Evolutionary conservation across 2,888 invertebrate genomes (phyloP).

Genomic region (Thecocarcelia acutangulata): DNA sequence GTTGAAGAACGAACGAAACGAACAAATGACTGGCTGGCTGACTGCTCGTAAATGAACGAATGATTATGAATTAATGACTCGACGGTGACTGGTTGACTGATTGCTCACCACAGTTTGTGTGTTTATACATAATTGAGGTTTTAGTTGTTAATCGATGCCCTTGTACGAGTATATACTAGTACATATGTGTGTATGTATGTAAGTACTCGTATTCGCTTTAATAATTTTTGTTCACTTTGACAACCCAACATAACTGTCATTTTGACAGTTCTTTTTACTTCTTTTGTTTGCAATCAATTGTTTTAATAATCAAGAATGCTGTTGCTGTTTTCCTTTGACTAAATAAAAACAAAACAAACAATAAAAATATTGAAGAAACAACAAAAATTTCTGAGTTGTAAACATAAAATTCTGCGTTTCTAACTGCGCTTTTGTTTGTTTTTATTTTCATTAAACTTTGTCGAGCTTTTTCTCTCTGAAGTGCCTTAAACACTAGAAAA

Average conservation of each 20-base stretch:
- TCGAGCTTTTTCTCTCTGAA: constrained; percentile 48
- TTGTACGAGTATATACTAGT: too few species aligned
- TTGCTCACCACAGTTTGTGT: constrained; percentile 66
- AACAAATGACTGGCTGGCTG: constrained; percentile 27
- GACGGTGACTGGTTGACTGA: constrained; percentile 37
- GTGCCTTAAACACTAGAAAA: constrained; percentile 53
- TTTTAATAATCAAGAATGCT: constrained; percentile 34
- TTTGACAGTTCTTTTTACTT: constrained; percentile 64
- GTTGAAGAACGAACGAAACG: neutral
- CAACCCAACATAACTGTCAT: constrained; percentile 67
- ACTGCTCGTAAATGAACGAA: constrained; percentile 67
- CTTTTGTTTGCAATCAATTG: constrained; percentile 31
- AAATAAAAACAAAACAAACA: constrained; percentile 60
- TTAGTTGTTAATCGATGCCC: constrained; percentile 37
- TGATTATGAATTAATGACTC: constrained; percentile 31
- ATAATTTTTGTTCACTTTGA: constrained; percentile 68
- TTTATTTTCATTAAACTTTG: constrained; percentile 58
- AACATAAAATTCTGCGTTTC: constrained; percentile 54
- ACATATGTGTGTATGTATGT: too few species aligned
- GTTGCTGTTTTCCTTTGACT: constrained; percentile 53
- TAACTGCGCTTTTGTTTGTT: constrained; percentile 73
- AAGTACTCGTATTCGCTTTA: constrained; percentile 27
- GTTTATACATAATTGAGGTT: neutral
- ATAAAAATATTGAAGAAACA: constrained; percentile 39
- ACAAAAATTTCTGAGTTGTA: constrained; percentile 32